Percentiles rank a stretch among this genome's conserved stretches.
Evolutionary conservation across 2,888 invertebrate genomes (phyloP).

Genomic region (Onthophagus sagittarius): DNA sequence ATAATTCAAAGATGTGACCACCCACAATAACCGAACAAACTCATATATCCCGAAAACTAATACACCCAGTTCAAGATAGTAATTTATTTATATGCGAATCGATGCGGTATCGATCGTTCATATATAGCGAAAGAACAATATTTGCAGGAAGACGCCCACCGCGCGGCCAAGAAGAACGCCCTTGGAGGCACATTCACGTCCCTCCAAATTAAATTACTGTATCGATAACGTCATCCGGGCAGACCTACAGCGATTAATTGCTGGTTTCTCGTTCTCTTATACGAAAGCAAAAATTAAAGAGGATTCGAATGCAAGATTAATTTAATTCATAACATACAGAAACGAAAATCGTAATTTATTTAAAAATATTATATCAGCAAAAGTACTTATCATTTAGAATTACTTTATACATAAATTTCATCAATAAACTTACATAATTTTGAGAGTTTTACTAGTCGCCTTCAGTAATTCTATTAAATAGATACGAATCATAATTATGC

Average conservation of each 20-base stretch:
- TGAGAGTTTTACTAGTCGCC: no score
- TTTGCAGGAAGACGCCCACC: slow-evolving; percentile 18
- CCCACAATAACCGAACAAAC: slow-evolving; percentile 11
- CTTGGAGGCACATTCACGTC: background rate
- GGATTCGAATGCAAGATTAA: background rate
- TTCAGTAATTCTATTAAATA: no score
- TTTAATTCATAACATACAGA: background rate
- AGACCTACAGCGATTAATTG: background rate
- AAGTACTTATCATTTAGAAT: no score
- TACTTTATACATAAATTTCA: no score
- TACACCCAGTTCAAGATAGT: slow-evolving; percentile 26
- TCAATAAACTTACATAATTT: no score
- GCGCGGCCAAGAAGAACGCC: background rate
- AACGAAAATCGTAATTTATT: no score
- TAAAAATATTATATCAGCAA: no score
- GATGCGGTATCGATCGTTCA: slow-evolving; percentile 25
- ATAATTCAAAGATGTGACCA: slow-evolving; percentile 8
- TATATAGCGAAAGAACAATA: slow-evolving; percentile 25
- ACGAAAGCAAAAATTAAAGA: background rate
- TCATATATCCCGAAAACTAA: slow-evolving; percentile 21
- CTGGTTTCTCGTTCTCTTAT: background rate
- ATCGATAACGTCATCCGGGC: slow-evolving; percentile 3
- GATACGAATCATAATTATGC: no score
- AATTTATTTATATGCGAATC: slow-evolving; percentile 30
- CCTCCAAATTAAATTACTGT: slow-evolving; percentile 11